Percentiles rank a stretch among this genome's conserved stretches.
phyloP scores from a whole-genome alignment of 1,140 invertebrate species.

The Polyergus mexicanus region DNA sequence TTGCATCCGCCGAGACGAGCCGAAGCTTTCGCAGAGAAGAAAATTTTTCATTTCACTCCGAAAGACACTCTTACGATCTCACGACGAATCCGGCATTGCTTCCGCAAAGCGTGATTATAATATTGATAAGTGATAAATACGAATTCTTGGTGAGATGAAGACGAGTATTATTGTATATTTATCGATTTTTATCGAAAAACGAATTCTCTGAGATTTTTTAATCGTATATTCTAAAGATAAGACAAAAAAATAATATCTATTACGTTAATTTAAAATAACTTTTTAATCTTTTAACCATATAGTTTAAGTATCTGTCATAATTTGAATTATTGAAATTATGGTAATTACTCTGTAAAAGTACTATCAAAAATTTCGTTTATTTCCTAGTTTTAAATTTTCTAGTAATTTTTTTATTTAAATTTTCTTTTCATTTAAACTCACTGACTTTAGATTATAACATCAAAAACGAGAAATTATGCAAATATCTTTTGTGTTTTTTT shows the following conservation, averaged over 20 bases:
- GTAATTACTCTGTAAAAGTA: neutral
- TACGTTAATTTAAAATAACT: too few species aligned
- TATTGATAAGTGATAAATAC: neutral
- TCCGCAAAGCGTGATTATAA: neutral
- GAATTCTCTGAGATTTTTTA: constrained; percentile 1
- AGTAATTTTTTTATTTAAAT: too few species aligned
- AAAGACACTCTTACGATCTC: neutral
- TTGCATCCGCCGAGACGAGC: constrained; percentile 65
- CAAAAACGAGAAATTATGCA: too few species aligned
- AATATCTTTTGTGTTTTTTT: too few species aligned
- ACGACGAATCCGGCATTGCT: neutral
- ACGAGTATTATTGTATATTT: neutral
- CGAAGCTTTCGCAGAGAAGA: constrained; percentile 58
- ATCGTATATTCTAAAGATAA: neutral
- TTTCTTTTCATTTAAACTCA: too few species aligned
- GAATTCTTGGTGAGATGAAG: neutral
- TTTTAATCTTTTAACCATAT: too few species aligned
- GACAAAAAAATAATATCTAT: neutral
- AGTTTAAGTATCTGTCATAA: neutral
- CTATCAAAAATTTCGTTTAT: neutral
- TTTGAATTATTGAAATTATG: constrained; percentile 1
- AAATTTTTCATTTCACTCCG: constrained; percentile 40
- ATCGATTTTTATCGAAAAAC: neutral
- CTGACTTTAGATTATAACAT: too few species aligned
- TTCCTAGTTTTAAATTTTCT: too few species aligned